Conservation (phyloP, 2,113 vertebrate genomes). For the Macaca mulatta region DNA sequence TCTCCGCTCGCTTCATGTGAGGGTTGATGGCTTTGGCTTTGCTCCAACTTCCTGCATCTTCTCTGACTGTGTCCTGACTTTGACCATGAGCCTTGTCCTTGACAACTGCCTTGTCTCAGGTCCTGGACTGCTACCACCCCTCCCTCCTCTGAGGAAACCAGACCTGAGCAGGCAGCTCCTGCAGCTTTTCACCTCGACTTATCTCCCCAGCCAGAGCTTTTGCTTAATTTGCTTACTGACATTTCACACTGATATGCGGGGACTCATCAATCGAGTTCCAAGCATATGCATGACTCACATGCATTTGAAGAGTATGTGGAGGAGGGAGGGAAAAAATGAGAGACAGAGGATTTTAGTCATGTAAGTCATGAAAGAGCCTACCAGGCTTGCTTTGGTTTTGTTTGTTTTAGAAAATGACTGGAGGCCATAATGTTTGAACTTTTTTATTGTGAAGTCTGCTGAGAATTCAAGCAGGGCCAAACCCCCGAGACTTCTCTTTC, state of each 20-base stretch:
- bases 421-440: constrained; percentile 72
- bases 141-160: not conserved
- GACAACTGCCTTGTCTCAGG: not conserved
- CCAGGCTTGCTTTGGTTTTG: constrained; percentile 49
- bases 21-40: not conserved
- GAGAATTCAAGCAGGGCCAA: constrained; percentile 63
- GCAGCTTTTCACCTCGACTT: not conserved
- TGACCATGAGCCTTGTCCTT: not conserved
- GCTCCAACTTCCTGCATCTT: not conserved
- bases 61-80: not conserved
- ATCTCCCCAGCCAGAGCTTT: constrained; percentile 25
- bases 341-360: constrained; percentile 14
- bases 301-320: constrained; percentile 57
- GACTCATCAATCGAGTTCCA: not conserved
- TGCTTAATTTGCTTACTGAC: constrained; percentile 48
- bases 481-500: constrained; percentile 41
- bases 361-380: constrained; percentile 7
- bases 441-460: constrained; percentile 60
- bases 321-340: not conserved
- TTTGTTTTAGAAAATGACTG: constrained; percentile 75
- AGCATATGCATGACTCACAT: constrained; percentile 40
- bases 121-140: not conserved
- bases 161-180: not conserved
- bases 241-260: constrained; percentile 40
- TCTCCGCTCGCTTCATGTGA: accelerated